Base-by-base conservation (phyloP, 2,888 invertebrate genomes). In the Melinopterus prodromus region DNA sequence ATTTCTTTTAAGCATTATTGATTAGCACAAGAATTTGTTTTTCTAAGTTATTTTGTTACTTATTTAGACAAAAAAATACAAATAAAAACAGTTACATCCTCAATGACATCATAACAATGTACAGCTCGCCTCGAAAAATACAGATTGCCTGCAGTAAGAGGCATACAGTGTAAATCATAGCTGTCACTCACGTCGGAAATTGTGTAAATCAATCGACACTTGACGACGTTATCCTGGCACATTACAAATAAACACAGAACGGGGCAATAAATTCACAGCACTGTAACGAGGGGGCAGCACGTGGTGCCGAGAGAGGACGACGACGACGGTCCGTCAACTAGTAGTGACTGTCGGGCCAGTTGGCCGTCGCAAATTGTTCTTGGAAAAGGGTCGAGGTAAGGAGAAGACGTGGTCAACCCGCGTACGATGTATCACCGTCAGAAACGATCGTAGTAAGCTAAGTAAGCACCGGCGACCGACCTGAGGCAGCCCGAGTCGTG, bases 171-270 rank as follows among this genome's bases (percentile, higher is more conserved):
- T 53, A 53, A 53, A 53, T 53, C 53, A 53, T 53, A 53, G 53
- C 53, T 53, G 53, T 53, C 53, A 53, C 53, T 53, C 53, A 53
- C 53, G 53, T 53, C 53, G 53, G 53, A 53, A 53, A 53, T 53
- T 7, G 53, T 53, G 53, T 53, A 53, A 53, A 53, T 53, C 53
- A 53, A 53, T 53, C 53, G 9, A 53, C 53, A 53, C 53, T 53
- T 53, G 53, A 53, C 53, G 53, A 53, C 53, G 12, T 53, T 9
- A 53, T 53, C 53, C 53, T 7, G 53, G 12, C 53, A 12, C 53
- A 53, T 53, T 53, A 53, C 53, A 53, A 53, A 53, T 53, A 53
- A 53, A 53, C 53, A 53, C 53, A 53, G 53, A 53, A 53, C 53
- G 53, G 53, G 53, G 12, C 53, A 12, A 53, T 53, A 53, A 53